Conservation (phyloP, 2,888 invertebrate species). For the Priocnemis perturbator region DNA sequence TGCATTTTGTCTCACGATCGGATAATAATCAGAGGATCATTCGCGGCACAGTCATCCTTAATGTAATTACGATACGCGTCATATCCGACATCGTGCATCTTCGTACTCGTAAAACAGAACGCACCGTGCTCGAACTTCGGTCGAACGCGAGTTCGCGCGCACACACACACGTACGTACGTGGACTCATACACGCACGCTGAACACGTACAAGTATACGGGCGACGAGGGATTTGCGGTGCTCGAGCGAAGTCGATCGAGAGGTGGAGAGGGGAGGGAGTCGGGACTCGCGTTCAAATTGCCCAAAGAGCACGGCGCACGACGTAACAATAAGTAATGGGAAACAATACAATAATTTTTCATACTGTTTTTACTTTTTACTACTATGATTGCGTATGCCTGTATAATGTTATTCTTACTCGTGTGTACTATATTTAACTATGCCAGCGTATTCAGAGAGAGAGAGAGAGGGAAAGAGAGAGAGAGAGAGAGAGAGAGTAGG, state of each 20-base stretch:
- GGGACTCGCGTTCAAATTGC: not conserved
- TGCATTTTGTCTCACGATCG: too few relatives aligned
- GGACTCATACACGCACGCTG: not conserved
- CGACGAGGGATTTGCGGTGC: too few relatives aligned
- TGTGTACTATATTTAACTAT: conserved; percentile 46
- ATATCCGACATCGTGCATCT: too few relatives aligned
- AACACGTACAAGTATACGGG: too few relatives aligned
- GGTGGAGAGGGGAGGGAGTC: too few relatives aligned
- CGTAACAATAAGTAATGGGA: conserved; percentile 69
- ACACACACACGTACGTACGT: not conserved
- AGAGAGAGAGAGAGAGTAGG: not conserved
- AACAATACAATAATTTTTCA: conserved; percentile 73
- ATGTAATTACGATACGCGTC: too few relatives aligned
- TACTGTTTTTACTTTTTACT: conserved; percentile 73
- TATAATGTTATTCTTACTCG: conserved; percentile 63
- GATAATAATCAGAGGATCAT: too few relatives aligned
- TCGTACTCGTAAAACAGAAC: conserved; percentile 10
- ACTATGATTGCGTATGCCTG: conserved; percentile 67
- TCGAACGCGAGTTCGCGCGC: conserved; percentile 21
- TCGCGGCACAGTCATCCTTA: too few relatives aligned
- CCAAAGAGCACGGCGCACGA: conserved; percentile 42
- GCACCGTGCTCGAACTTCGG: conserved; percentile 35
- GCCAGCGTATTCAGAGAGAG: not conserved
- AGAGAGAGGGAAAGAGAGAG: not conserved
- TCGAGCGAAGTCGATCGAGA: too few relatives aligned